These are phyloP conservation scores for Leptothorax acervorum DNA, from an alignment of 2,888 invertebrate genomes.

Conservation along the genomic window DNA sequence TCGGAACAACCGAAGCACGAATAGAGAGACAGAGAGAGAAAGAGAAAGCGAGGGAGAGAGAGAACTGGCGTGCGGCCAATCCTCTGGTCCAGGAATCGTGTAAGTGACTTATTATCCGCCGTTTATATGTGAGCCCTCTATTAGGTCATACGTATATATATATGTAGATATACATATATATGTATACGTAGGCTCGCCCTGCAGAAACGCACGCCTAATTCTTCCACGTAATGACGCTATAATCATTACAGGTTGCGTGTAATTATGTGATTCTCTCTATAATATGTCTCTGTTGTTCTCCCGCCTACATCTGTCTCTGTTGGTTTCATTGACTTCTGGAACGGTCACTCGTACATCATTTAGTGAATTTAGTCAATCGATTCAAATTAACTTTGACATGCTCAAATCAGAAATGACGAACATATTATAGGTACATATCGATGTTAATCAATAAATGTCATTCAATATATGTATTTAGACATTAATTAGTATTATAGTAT, in stretches of 20 bases:
- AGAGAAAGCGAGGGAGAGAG: constrained; percentile 7
- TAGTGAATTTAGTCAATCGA: not conserved
- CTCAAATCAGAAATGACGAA: not conserved
- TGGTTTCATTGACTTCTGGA: not conserved
- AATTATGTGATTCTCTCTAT: constrained; percentile 64
- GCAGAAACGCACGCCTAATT: constrained; percentile 74
- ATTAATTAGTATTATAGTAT: constrained; percentile 3
- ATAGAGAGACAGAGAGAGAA: constrained; percentile 71
- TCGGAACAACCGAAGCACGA: constrained; percentile 85
- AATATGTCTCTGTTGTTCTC: constrained; percentile 11
- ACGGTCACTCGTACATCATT: not conserved
- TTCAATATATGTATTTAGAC: not conserved
- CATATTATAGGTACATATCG: not conserved
- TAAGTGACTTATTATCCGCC: constrained; percentile 85
- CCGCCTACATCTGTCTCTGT: not conserved
- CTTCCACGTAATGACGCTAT: constrained; percentile 79
- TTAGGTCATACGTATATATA: constrained; percentile 63
- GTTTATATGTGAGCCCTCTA: constrained; percentile 81
- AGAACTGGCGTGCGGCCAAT: constrained; percentile 84
- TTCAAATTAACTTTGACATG: not conserved
- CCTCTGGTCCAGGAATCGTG: constrained; percentile 83
- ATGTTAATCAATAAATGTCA: not conserved
- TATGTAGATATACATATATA: constrained; percentile 2
- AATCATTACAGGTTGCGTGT: constrained; percentile 76
- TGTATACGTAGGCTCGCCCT: constrained; percentile 56